Percentiles rank a stretch among this genome's conserved stretches.
These are phyloP conservation scores for Coelogynopora nodosa DNA, from an alignment of 2,888 invertebrate species.

Conservation along the genomic window DNA sequence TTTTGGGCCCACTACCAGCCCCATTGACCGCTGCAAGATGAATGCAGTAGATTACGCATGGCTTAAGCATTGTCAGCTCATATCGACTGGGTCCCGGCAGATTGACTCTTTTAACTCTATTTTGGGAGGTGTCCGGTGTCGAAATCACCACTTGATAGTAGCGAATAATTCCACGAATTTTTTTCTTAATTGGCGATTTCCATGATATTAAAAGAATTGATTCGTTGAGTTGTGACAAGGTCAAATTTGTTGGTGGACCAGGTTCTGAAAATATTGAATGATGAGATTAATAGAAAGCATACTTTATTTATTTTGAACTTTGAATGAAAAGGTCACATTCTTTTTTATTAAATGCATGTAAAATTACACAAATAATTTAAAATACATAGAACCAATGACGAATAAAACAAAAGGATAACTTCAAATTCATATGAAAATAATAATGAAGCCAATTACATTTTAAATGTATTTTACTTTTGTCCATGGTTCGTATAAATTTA, in stretches of 20 bases:
- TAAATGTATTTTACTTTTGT: too few relatives aligned
- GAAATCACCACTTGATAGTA: not conserved
- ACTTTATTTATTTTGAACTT: too few relatives aligned
- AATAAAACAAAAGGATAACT: too few relatives aligned
- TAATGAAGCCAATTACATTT: too few relatives aligned
- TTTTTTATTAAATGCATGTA: too few relatives aligned
- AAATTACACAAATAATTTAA: too few relatives aligned
- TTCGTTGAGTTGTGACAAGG: not conserved
- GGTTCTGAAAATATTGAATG: not conserved
- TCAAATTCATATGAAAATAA: too few relatives aligned
- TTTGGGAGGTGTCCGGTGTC: not conserved
- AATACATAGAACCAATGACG: too few relatives aligned
- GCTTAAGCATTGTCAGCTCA: not conserved
- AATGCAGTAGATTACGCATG: not conserved
- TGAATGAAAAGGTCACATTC: too few relatives aligned
- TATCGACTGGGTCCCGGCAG: not conserved
- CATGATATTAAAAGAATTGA: not conserved
- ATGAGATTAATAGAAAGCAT: too few relatives aligned
- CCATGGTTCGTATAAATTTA: too few relatives aligned
- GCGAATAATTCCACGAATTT: not conserved
- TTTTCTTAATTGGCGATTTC: not conserved
- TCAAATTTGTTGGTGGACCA: not conserved
- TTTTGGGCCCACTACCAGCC: not conserved
- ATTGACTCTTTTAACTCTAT: not conserved
- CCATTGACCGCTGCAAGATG: not conserved